Percentiles rank a stretch among this genome's conserved stretches.
phyloP scores from a whole-genome alignment of 1,140 invertebrate genomes.

The Listronotus bonariensis region DNA sequence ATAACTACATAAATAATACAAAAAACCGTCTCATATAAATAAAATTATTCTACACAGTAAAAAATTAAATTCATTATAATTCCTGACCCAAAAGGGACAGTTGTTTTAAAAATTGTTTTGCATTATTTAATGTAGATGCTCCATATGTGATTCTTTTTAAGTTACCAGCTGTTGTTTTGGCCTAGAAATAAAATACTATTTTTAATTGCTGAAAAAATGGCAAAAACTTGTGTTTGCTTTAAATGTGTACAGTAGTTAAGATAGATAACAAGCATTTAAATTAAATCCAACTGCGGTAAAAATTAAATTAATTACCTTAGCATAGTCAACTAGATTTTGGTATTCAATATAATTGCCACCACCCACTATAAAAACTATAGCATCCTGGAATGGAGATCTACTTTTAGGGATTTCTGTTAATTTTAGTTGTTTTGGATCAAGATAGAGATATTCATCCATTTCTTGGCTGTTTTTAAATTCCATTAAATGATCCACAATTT shows the following conservation, averaged over 20 bases:
- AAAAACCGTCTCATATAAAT: too few relatives aligned
- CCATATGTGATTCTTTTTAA: conserved; percentile 91
- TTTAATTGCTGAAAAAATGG: conserved; percentile 27
- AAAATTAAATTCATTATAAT: conserved; percentile 49
- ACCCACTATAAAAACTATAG: conserved; percentile 95
- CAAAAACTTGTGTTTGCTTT: background rate
- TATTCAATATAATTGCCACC: conserved; percentile 99
- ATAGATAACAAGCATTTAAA: too few relatives aligned
- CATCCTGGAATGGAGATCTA: conserved; percentile 78
- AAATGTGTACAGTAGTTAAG: too few relatives aligned
- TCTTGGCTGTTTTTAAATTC: conserved; percentile 80
- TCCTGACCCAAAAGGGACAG: conserved; percentile 77
- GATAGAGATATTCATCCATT: conserved; percentile 86
- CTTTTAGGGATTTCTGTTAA: conserved; percentile 70
- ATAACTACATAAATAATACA: too few relatives aligned
- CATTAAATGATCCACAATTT: conserved; percentile 90
- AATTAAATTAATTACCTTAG: conserved; percentile 65
- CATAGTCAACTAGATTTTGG: conserved; percentile 96
- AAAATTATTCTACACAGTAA: too few relatives aligned
- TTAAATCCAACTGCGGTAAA: too few relatives aligned
- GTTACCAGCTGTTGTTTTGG: conserved; percentile 70
- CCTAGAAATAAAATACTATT: conserved; percentile 34
- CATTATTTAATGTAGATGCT: conserved; percentile 89
- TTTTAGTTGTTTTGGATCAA: conserved; percentile 90
- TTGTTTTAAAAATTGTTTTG: conserved; percentile 91